A percentile compares a stretch with the other conserved stretches of the same genome.
Conservation (phyloP, 2,113 vertebrate species). For the Protobothrops mucrosquamatus region DNA sequence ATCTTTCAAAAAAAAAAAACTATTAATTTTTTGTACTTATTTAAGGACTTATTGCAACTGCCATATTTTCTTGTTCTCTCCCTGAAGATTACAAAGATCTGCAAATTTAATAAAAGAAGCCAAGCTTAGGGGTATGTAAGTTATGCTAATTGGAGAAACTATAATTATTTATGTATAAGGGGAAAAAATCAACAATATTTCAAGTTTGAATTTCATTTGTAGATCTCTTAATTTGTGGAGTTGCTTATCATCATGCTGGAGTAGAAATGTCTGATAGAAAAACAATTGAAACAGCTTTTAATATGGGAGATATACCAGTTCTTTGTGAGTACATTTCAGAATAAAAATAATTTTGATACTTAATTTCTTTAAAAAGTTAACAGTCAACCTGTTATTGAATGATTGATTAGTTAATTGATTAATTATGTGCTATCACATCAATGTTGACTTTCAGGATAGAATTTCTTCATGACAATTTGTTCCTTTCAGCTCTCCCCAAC, state of each 20-base stretch:
- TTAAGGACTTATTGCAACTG: background rate
- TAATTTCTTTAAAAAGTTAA: constrained; percentile 22
- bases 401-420: background rate
- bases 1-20: background rate
- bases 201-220: constrained; percentile 39
- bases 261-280: constrained; percentile 90
- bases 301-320: constrained; percentile 85
- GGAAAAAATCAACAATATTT: constrained; percentile 14
- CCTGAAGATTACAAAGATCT: constrained; percentile 80
- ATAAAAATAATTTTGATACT: constrained; percentile 24
- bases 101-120: constrained; percentile 84
- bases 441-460: background rate
- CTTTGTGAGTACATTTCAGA: constrained; percentile 82
- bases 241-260: constrained; percentile 96
- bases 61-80: constrained; percentile 30
- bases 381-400: background rate
- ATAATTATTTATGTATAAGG: constrained; percentile 15
- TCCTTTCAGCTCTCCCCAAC: background rate
- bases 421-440: background rate
- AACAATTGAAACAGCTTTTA: constrained; percentile 85
- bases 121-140: constrained; percentile 85
- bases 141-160: constrained; percentile 4
- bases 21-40: background rate
- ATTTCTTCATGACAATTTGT: background rate
- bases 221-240: constrained; percentile 85